Evolutionary conservation across 2,888 invertebrate species (phyloP).

Genomic region (Lepidocyrtinus sp.): DNA sequence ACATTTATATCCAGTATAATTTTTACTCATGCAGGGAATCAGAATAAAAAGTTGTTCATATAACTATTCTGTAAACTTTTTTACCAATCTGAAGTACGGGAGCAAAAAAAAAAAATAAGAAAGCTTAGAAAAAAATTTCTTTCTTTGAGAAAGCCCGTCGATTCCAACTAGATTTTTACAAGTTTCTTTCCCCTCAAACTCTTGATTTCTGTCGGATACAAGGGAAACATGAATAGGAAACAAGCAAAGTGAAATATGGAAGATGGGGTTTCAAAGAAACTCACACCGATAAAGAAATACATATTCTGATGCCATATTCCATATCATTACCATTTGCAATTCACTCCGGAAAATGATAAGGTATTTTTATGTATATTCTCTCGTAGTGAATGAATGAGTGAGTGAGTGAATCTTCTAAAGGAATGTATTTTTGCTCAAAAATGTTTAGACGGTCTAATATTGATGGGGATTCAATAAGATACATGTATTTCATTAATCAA

Average conservation of each 20-base stretch:
- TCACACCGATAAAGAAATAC: no score
- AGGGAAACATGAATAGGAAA: conserved; percentile 29
- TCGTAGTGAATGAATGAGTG: no score
- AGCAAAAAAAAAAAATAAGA: conserved; percentile 37
- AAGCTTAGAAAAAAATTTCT: conserved; percentile 24
- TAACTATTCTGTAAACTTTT: conserved; percentile 36
- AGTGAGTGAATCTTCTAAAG: no score
- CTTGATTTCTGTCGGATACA: conserved; percentile 31
- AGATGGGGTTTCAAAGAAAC: neutral
- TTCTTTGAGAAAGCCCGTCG: conserved; percentile 34
- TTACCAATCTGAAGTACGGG: neutral
- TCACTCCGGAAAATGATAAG: no score
- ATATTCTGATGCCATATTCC: no score
- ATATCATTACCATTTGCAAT: no score
- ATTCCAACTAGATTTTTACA: conserved; percentile 55
- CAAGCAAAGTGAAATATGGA: conserved; percentile 17
- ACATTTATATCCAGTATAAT: no score
- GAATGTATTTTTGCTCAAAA: no score
- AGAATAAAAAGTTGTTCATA: conserved; percentile 12
- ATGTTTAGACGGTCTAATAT: conserved; percentile 5
- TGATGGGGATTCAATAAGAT: conserved; percentile 44
- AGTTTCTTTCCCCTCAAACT: conserved; percentile 36
- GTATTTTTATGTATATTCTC: no score
- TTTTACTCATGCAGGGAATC: neutral
- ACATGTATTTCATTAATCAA: conserved; percentile 52